phyloP scores from a whole-genome alignment of 2,888 invertebrate species.

The Archaeoteleia sp. region DNA sequence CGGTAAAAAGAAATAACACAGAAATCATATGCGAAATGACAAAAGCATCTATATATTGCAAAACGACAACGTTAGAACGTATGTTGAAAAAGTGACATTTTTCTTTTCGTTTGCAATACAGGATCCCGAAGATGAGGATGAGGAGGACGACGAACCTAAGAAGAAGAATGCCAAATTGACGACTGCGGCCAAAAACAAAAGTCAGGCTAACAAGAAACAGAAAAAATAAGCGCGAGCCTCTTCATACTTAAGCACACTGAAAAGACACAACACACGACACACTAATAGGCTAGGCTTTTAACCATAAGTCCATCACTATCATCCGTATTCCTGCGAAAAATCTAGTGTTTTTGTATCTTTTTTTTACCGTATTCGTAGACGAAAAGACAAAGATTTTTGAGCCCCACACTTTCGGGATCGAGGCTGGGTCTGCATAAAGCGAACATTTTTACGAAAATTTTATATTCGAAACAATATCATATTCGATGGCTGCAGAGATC shows the following conservation, averaged over 20 bases:
- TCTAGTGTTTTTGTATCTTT: constrained; percentile 67
- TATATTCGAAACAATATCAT: too few species aligned
- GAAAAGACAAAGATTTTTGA: neutral
- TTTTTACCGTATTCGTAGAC: constrained; percentile 13
- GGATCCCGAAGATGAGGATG: constrained; percentile 82
- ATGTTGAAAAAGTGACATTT: constrained; percentile 50
- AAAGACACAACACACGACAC: constrained; percentile 62
- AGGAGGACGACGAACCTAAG: constrained; percentile 87
- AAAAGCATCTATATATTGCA: neutral
- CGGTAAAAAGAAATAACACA: too few species aligned
- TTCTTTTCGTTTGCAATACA: constrained; percentile 70
- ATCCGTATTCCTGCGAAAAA: constrained; percentile 66
- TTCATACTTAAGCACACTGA: constrained; percentile 56
- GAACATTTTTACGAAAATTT: too few species aligned
- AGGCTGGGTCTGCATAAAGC: constrained; percentile 23
- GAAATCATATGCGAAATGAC: too few species aligned
- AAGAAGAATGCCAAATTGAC: constrained; percentile 86
- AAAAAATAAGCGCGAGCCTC: constrained; percentile 69
- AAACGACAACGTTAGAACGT: neutral
- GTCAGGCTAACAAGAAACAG: constrained; percentile 74
- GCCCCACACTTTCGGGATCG: constrained; percentile 17
- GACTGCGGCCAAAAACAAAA: constrained; percentile 83
- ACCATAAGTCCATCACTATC: constrained; percentile 71
- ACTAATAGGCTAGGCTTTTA: constrained; percentile 71
- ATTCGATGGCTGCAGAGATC: too few species aligned